These are phyloP conservation scores for Lasioglossum lativentre DNA, from an alignment of 2,888 invertebrate species.

Conservation along the genomic window DNA sequence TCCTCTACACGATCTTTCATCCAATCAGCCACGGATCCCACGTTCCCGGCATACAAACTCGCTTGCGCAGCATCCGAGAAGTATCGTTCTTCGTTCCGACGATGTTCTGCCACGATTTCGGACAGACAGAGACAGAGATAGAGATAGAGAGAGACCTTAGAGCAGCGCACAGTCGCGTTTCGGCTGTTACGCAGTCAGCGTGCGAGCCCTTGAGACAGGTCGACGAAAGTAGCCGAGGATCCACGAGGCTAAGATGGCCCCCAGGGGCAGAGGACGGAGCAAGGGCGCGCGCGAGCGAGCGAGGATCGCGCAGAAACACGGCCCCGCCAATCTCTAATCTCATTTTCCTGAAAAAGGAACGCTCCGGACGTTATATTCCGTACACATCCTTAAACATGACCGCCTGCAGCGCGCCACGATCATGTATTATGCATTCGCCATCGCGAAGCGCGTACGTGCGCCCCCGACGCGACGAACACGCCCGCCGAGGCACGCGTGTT, in stretches of 20 bases:
- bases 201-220: not conserved
- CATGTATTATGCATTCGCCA: conserved; percentile 75
- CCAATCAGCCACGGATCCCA: conserved; percentile 7
- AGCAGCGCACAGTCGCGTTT: not conserved
- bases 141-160: not conserved
- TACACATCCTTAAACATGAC: conserved; percentile 74
- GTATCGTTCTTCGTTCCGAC: not conserved
- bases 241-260: not conserved
- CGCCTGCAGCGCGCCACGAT: conserved; percentile 71
- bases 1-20: conserved; percentile 9
- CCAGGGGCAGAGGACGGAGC: not conserved
- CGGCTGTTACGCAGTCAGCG: not conserved
- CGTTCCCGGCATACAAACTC: conserved; percentile 21
- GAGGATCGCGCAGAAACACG: conserved; percentile 28
- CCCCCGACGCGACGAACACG: conserved; percentile 32
- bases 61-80: not conserved
- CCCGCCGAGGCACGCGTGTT: conserved; percentile 52
- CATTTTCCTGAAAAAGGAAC: conserved; percentile 71
- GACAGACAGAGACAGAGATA: not conserved
- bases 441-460: conserved; percentile 63
- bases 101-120: not conserved
- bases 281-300: not conserved
- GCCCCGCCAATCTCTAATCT: conserved; percentile 71
- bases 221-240: not conserved
- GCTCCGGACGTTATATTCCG: conserved; percentile 69